phyloP scores from a whole-genome alignment of 2,113 vertebrate genomes.

The Prolemur simus region DNA sequence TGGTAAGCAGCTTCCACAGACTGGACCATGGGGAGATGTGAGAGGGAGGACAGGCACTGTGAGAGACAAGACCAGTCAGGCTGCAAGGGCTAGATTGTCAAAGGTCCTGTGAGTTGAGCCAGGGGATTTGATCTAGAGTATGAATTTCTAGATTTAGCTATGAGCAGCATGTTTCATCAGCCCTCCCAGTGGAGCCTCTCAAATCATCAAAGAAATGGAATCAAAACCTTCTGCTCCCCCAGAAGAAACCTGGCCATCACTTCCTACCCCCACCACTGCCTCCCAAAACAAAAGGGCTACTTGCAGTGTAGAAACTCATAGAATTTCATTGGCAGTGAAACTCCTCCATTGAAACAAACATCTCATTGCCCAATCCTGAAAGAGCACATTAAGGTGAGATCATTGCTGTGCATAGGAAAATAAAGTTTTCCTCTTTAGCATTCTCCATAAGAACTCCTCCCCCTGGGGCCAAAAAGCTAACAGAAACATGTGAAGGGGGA shows the following conservation, averaged over 20 bases:
- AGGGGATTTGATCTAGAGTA: neutral
- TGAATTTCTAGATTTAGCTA: neutral
- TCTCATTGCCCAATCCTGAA: neutral
- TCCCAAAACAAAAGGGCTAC: neutral
- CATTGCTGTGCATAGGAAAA: neutral
- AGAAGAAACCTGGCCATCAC: neutral
- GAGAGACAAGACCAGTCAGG: neutral
- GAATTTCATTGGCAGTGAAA: neutral
- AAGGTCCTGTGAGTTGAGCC: neutral
- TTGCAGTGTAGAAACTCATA: neutral
- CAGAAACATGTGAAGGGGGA: neutral
- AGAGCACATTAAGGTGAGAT: neutral
- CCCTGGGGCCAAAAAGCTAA: neutral
- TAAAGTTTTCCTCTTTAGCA: neutral
- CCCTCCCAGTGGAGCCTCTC: neutral
- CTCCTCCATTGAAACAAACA: neutral
- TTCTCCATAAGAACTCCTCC: neutral
- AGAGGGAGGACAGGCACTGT: rapidly evolving
- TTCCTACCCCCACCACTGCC: neutral
- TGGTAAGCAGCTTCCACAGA: neutral
- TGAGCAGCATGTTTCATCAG: neutral
- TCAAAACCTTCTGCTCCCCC: neutral
- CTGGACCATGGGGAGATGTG: neutral
- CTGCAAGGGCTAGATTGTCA: neutral
- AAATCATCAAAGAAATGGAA: neutral